Percentiles rank a stretch among this genome's conserved stretches.
These are phyloP conservation scores for Ennomos erosarius DNA, from an alignment of 2,888 invertebrate genomes.

Conservation along the genomic window DNA sequence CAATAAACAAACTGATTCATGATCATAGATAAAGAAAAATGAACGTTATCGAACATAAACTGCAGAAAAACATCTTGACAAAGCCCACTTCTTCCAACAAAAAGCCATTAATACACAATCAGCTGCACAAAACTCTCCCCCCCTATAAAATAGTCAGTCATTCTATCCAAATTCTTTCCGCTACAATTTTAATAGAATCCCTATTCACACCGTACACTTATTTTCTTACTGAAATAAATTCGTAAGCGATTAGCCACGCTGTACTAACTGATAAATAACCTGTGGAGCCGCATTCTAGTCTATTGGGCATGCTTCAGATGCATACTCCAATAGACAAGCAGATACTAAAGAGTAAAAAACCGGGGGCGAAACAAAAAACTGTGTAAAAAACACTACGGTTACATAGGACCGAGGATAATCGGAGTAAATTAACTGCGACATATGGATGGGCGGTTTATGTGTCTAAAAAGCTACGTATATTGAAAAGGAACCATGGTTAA, in stretches of 20 bases:
- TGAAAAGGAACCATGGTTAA: constrained; percentile 8
- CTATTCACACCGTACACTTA: constrained; percentile 38
- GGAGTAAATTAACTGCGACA: constrained; percentile 41
- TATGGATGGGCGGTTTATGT: constrained; percentile 28
- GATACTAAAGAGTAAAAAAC: constrained; percentile 35
- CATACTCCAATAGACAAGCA: constrained; percentile 33
- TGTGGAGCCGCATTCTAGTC: constrained; percentile 15
- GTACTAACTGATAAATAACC: constrained; percentile 22
- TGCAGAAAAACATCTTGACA: constrained; percentile 9
- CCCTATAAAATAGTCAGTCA: constrained; percentile 39
- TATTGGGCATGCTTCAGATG: constrained; percentile 38
- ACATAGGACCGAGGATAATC: constrained; percentile 42
- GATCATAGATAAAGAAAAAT: no score
- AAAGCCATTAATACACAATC: constrained; percentile 37
- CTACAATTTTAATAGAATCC: constrained; percentile 43
- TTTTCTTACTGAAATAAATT: constrained; percentile 36
- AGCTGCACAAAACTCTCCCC: constrained; percentile 36
- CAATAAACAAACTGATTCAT: no score
- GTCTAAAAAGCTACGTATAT: constrained; percentile 2
- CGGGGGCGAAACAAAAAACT: constrained; percentile 35
- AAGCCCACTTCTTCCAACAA: constrained; percentile 23
- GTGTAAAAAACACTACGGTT: constrained; percentile 36
- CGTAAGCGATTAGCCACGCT: constrained; percentile 44
- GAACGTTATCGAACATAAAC: not conserved
- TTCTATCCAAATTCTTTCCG: constrained; percentile 40